phyloP scores from a whole-genome alignment of 2,113 vertebrate genomes.

The Channa maculata region DNA sequence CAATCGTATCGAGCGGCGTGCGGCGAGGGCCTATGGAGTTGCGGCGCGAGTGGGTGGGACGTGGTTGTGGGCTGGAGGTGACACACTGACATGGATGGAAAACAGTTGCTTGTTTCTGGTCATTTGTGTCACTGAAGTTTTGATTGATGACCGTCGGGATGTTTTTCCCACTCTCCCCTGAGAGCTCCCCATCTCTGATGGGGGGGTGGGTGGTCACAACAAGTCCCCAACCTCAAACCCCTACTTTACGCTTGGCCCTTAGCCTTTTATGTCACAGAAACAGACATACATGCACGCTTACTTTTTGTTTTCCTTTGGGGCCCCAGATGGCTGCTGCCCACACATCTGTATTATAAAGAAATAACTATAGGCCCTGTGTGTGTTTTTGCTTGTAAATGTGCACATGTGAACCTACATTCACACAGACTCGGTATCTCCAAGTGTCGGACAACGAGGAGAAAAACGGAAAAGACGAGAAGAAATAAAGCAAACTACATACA shows the following conservation, averaged over 20 bases:
- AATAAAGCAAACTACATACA: constrained; percentile 61
- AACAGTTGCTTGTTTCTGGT: constrained; percentile 86
- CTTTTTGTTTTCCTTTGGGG: constrained; percentile 86
- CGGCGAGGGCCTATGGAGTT: constrained; percentile 86
- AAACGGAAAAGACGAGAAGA: constrained; percentile 34
- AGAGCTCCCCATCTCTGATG: constrained; percentile 75
- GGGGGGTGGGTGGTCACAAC: constrained; percentile 69
- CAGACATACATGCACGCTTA: constrained; percentile 22
- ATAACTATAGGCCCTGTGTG: constrained; percentile 71
- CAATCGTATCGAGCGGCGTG: constrained; percentile 69
- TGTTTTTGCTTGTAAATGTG: constrained; percentile 29
- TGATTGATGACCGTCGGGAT: constrained; percentile 96
- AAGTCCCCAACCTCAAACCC: constrained; percentile 57
- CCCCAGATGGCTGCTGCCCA: constrained; percentile 96
- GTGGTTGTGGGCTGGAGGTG: constrained; percentile 81
- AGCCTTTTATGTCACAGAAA: constrained; percentile 64
- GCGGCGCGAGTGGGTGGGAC: constrained; percentile 85
- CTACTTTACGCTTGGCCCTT: constrained; percentile 83
- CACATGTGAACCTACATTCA: constrained; percentile 12
- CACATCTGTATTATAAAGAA: constrained; percentile 90
- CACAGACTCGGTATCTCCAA: constrained; percentile 18
- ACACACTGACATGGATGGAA: constrained; percentile 84
- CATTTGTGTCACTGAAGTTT: constrained; percentile 90
- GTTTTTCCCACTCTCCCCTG: constrained; percentile 82
- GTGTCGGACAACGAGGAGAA: constrained; percentile 22